Conservation (phyloP, 1,140 invertebrate species). For the Camponotus floridanus region DNA sequence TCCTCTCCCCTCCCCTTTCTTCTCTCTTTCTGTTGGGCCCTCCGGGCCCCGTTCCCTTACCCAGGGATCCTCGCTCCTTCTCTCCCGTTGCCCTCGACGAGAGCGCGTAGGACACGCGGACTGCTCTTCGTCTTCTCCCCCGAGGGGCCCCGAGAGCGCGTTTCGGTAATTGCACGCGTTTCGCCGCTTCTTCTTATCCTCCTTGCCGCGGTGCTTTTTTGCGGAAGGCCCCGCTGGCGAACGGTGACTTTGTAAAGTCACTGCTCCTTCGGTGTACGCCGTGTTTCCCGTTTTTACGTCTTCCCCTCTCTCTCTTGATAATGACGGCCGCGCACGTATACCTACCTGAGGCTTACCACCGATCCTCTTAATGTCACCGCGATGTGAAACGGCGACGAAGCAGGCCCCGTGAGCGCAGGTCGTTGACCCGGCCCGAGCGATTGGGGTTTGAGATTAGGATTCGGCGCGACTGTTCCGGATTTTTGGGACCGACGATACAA, state of each 20-base stretch:
- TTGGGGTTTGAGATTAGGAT: constrained; percentile 37
- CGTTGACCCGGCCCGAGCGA: constrained; percentile 33
- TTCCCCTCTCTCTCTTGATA: not conserved
- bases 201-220: constrained; percentile 45
- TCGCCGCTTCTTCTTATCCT: constrained; percentile 63
- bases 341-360: constrained; percentile 1
- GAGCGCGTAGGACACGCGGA: constrained; percentile 49
- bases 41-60: not conserved
- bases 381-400: not conserved
- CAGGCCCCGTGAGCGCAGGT: constrained; percentile 13
- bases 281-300: constrained; percentile 17
- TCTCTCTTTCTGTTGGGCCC: constrained; percentile 19
- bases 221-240: constrained; percentile 38
- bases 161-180: constrained; percentile 64
- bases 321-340: constrained; percentile 5
- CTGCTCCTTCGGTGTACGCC: constrained; percentile 26
- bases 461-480: constrained; percentile 31
- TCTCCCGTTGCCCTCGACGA: constrained; percentile 1
- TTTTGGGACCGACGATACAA: constrained; percentile 4
- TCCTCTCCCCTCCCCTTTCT: constrained; percentile 22
- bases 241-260: constrained; percentile 44
- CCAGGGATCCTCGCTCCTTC: not conserved
- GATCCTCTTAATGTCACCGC: constrained; percentile 55
- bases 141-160: constrained; percentile 34
- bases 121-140: constrained; percentile 14